A percentile compares a stretch with the other conserved stretches of the same genome.
phyloP scores from a whole-genome alignment of 1,140 invertebrate species.

The Drosophila malerkotliana region DNA sequence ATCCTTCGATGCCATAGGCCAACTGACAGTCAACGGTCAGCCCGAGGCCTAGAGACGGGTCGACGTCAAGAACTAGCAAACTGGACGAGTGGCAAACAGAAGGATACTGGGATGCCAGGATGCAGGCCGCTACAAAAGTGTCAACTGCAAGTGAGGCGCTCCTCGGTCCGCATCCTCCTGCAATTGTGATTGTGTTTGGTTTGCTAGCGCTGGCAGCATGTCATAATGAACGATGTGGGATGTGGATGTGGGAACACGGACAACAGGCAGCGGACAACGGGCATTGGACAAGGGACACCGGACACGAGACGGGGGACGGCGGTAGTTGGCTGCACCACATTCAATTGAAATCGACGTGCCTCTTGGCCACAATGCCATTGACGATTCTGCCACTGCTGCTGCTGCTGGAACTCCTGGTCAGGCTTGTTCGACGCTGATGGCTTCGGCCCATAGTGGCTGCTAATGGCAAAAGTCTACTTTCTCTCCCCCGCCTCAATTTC shows the following conservation, averaged over 20 bases:
- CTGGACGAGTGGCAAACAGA: constrained; percentile 68
- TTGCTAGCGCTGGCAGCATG: constrained; percentile 63
- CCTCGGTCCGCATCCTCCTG: constrained; percentile 51
- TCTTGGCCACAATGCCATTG: constrained; percentile 74
- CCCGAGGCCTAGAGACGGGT: background rate
- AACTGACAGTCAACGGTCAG: constrained; percentile 41
- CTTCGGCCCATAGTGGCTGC: constrained; percentile 11
- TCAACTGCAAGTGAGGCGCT: constrained; percentile 71
- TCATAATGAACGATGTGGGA: constrained; percentile 65
- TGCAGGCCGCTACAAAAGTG: constrained; percentile 57
- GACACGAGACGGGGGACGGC: constrained; percentile 11
- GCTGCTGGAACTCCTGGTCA: background rate
- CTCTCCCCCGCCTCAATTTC: background rate
- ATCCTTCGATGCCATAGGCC: constrained; percentile 53
- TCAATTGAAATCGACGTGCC: constrained; percentile 80
- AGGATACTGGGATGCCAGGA: constrained; percentile 45
- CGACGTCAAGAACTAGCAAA: constrained; percentile 21
- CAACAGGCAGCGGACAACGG: background rate
- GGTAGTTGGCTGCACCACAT: constrained; percentile 73
- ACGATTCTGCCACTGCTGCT: constrained; percentile 30
- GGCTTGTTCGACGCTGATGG: constrained; percentile 16
- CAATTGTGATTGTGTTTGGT: constrained; percentile 69
- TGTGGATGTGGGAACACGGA: constrained; percentile 8
- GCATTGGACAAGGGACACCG: constrained; percentile 24
- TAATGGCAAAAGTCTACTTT: constrained; percentile 13